phyloP scores from a whole-genome alignment of 2,113 vertebrate genomes.

The Clarias magur region DNA sequence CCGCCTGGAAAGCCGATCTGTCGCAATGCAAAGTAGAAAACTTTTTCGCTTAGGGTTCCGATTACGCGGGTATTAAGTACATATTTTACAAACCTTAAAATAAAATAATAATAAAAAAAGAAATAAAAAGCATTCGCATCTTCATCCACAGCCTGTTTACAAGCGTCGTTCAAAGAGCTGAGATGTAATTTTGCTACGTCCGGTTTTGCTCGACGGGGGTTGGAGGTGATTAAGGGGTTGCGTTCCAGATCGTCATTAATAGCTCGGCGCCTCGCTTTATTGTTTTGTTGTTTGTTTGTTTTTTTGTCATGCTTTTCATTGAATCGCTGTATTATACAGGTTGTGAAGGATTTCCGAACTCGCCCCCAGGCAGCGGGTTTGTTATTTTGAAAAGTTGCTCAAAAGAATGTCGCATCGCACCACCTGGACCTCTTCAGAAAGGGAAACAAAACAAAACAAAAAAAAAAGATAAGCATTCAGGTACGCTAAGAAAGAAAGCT shows the following conservation, averaged over 20 bases:
- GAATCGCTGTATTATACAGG: slow-evolving; percentile 37
- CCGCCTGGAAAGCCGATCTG: slow-evolving; percentile 29
- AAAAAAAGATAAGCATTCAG: slow-evolving; percentile 42
- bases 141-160: slow-evolving; percentile 44
- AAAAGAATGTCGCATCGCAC: slow-evolving; percentile 49
- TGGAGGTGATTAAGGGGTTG: not conserved
- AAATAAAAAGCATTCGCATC: not conserved
- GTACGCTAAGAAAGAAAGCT: slow-evolving; percentile 43
- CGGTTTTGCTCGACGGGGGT: slow-evolving; percentile 8
- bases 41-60: slow-evolving; percentile 47
- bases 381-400: slow-evolving; percentile 24
- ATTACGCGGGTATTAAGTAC: slow-evolving; percentile 68
- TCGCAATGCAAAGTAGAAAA: slow-evolving; percentile 16
- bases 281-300: slow-evolving; percentile 9
- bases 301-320: slow-evolving; percentile 12
- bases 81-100: slow-evolving; percentile 59
- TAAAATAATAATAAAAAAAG: not conserved
- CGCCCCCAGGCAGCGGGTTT: not conserved
- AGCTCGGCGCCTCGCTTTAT: slow-evolving; percentile 10
- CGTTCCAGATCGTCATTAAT: not conserved
- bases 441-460: too few relatives aligned
- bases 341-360: slow-evolving; percentile 21
- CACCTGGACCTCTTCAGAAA: slow-evolving; percentile 30
- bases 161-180: slow-evolving; percentile 28
- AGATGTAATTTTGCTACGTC: slow-evolving; percentile 21